Conservation (phyloP, 2,113 vertebrate species). For the Hypocryptadius cinnamomeus region DNA sequence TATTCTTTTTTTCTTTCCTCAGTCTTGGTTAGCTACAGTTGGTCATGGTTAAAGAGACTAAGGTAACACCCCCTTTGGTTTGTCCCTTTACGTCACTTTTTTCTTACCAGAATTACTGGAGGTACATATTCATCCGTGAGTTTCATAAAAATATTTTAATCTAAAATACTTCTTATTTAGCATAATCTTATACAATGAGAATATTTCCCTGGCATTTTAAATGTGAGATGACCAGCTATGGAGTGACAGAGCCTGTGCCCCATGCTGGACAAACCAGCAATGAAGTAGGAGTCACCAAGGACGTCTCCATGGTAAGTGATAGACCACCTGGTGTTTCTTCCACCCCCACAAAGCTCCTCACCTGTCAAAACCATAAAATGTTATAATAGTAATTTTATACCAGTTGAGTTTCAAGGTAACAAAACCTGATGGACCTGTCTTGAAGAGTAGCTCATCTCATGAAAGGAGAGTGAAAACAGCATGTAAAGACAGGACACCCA, state of each 20-base stretch:
- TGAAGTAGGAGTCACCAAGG: slow-evolving; percentile 82
- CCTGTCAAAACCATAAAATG: not conserved
- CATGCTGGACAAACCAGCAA: slow-evolving; percentile 75
- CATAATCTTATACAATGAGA: not conserved
- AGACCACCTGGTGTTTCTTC: slow-evolving; percentile 65
- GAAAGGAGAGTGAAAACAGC: not conserved
- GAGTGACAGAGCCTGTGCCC: slow-evolving; percentile 65
- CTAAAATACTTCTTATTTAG: not conserved
- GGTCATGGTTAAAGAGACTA: not conserved
- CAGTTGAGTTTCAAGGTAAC: not conserved
- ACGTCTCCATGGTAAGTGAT: slow-evolving; percentile 80
- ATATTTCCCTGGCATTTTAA: slow-evolving; percentile 58
- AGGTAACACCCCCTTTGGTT: not conserved
- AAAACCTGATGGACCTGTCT: not conserved
- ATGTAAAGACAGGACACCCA: not conserved
- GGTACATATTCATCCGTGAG: not conserved
- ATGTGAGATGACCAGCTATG: slow-evolving; percentile 77
- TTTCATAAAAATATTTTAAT: not conserved
- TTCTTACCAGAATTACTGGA: not conserved
- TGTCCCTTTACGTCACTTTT: not conserved
- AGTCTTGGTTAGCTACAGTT: not conserved
- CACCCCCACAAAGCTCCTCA: not conserved
- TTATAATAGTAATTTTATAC: not conserved
- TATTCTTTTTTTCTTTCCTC: not conserved
- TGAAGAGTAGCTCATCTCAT: not conserved